These are phyloP conservation scores for Euleptes europaea DNA, from an alignment of 2,113 vertebrate species.

Conservation along the genomic window DNA sequence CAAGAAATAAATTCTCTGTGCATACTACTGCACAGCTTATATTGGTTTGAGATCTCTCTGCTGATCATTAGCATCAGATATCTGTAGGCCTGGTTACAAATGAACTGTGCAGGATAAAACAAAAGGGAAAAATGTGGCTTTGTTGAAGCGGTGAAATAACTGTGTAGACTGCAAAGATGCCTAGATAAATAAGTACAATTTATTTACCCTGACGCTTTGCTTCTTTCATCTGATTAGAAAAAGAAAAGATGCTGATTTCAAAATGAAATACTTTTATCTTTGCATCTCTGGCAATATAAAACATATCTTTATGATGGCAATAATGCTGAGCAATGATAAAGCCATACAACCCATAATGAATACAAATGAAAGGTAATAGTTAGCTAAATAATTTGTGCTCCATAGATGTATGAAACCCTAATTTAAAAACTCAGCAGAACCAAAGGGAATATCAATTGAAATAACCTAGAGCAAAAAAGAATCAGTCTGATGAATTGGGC, in stretches of 20 bases:
- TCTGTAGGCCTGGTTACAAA: constrained; percentile 16
- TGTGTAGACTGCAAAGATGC: neutral
- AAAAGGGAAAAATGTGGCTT: neutral
- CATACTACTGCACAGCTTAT: neutral
- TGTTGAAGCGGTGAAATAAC: neutral
- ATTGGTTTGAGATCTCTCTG: constrained; percentile 25
- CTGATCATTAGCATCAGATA: constrained; percentile 10
- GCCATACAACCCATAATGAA: constrained; percentile 49
- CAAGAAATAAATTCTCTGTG: neutral
- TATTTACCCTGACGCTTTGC: constrained; percentile 12
- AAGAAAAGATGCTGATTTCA: constrained; percentile 51
- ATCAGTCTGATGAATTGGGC: constrained; percentile 65
- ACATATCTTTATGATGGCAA: constrained; percentile 44
- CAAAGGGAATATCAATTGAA: constrained; percentile 67
- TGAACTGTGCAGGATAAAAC: neutral
- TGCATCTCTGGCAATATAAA: constrained; percentile 48
- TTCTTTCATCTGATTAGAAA: constrained; percentile 41
- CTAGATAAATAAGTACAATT: constrained; percentile 42
- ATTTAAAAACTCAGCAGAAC: constrained; percentile 65
- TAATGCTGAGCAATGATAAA: constrained; percentile 62
- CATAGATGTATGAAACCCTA: constrained; percentile 49
- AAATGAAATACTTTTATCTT: constrained; percentile 53
- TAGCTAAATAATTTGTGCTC: constrained; percentile 67
- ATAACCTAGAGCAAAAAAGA: constrained; percentile 66
- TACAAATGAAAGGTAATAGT: constrained; percentile 68